phyloP scores from a whole-genome alignment of 2,797 vertebrate genomes.

The Pseudotriccus pelzelni region DNA sequence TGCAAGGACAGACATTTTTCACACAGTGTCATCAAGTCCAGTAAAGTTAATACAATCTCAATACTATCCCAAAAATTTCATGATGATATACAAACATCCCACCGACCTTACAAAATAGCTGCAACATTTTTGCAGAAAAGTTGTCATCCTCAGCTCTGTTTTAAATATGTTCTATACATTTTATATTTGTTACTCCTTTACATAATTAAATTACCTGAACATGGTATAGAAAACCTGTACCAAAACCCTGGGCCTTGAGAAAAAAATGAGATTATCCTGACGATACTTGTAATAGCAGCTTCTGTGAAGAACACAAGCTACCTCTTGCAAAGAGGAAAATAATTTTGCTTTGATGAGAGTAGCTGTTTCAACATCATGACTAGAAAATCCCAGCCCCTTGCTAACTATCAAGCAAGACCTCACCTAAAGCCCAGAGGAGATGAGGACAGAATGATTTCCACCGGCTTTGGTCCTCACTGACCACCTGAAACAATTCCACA shows the following conservation, averaged over 20 bases:
- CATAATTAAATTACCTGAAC: background rate
- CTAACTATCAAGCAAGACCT: background rate
- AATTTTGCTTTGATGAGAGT: background rate
- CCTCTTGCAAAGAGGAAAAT: background rate
- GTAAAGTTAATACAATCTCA: slow-evolving; percentile 31
- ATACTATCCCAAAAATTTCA: background rate
- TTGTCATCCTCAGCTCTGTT: background rate
- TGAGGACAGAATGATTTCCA: background rate
- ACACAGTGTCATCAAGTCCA: slow-evolving; percentile 1
- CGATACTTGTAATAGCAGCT: background rate
- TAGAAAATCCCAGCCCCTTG: background rate
- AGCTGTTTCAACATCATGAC: background rate
- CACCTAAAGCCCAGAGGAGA: background rate
- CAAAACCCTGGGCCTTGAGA: background rate
- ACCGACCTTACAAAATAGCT: background rate
- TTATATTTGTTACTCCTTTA: background rate
- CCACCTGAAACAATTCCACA: background rate
- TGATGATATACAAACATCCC: background rate
- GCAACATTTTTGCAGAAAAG: background rate
- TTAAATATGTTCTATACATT: background rate
- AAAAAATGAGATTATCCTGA: background rate
- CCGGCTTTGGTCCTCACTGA: background rate
- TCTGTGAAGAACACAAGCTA: background rate
- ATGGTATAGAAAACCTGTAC: background rate
- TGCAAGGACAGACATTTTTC: slow-evolving; percentile 37